Evolutionary conservation across 2,888 invertebrate genomes (phyloP).

Genomic region (Ophion ventricosus): DNA sequence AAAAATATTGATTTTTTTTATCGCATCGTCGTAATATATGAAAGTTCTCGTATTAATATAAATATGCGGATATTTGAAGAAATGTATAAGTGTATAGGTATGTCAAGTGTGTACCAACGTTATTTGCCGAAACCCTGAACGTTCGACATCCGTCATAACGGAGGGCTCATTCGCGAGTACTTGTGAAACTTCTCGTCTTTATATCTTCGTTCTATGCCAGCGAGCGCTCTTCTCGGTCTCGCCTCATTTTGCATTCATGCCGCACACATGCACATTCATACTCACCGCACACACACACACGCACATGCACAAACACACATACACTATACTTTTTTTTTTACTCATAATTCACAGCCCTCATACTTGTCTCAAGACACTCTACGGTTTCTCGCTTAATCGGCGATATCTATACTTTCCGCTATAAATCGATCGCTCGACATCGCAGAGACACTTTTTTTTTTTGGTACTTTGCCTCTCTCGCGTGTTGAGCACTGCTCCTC

Average conservation of each 20-base stretch:
- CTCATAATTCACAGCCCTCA: conserved; percentile 36
- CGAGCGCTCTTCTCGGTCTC: conserved; percentile 16
- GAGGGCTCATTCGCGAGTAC: conserved; percentile 18
- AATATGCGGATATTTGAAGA: background rate
- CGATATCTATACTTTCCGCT: conserved; percentile 56
- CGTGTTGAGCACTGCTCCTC: background rate
- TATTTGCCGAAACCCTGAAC: conserved; percentile 2
- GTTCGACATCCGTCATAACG: background rate
- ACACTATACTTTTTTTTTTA: conserved; percentile 3
- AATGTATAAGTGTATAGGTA: background rate
- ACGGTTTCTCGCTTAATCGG: conserved; percentile 66
- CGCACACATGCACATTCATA: conserved; percentile 7
- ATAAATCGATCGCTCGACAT: conserved; percentile 41
- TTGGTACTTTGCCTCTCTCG: background rate
- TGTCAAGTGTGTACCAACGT: background rate
- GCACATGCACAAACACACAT: background rate
- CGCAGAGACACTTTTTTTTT: background rate
- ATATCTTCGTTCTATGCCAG: conserved; percentile 29
- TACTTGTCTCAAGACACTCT: conserved; percentile 28
- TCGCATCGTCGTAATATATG: too few relatives aligned
- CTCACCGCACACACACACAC: background rate
- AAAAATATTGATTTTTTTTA: too few relatives aligned
- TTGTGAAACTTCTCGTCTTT: conserved; percentile 17
- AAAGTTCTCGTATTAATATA: background rate
- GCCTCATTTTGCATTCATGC: conserved; percentile 43